phyloP scores from a whole-genome alignment of 2,113 vertebrate species.

The Heliornis fulica region DNA sequence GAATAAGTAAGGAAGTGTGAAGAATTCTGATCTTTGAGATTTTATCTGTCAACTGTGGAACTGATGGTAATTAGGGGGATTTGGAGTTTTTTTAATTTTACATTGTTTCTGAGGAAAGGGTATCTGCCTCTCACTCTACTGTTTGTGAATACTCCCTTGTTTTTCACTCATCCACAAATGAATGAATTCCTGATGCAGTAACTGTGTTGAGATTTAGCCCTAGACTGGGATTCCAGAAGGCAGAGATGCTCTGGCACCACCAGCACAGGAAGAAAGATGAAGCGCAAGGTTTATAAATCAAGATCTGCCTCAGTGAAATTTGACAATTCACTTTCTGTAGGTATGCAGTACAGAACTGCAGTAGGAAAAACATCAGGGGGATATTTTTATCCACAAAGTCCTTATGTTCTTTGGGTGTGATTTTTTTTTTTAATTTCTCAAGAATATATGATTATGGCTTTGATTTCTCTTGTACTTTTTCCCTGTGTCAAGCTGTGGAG shows the following conservation, averaged over 20 bases:
- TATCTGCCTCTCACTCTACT: not conserved
- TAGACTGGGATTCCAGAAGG: not conserved
- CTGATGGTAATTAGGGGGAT: no score
- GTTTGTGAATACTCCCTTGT: not conserved
- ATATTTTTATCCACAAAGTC: not conserved
- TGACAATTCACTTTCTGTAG: not conserved
- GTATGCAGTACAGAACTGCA: not conserved
- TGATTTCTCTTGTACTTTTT: not conserved
- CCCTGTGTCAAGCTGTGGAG: not conserved
- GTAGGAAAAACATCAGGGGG: not conserved
- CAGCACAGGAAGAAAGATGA: not conserved
- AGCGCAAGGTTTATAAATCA: not conserved
- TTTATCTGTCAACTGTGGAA: not conserved
- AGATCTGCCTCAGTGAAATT: not conserved
- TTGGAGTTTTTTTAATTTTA: not conserved
- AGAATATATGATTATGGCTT: not conserved
- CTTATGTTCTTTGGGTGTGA: not conserved
- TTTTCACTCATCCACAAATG: not conserved
- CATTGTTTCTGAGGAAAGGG: not conserved
- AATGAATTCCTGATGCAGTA: not conserved
- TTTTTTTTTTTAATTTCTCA: not conserved
- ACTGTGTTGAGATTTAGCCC: no score
- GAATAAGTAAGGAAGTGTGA: not conserved
- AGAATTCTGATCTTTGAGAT: not conserved
- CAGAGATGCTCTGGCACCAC: not conserved